Base-by-base conservation (phyloP, 2,113 vertebrate genomes). In the mouse (Mus musculus) region DNA sequence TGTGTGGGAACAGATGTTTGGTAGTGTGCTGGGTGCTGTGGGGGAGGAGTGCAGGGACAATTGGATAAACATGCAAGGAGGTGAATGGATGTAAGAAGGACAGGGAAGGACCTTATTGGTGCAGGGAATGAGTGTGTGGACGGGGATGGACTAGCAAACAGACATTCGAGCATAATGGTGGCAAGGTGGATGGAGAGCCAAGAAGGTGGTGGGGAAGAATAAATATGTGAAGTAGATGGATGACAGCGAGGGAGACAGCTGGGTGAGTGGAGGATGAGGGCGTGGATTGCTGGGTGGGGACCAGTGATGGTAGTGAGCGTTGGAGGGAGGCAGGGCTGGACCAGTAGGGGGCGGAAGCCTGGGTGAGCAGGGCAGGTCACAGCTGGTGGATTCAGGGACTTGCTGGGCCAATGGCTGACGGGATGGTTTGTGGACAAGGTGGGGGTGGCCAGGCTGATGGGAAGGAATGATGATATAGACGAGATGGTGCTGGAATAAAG, bases 91-190 rank as follows among this genome's bases (percentile, higher is more conserved):
- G 22, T 17, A 56, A 56, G 52, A 49, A 46, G 90, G 88, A 6
- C 1, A 3, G 30, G 5, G 1, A 12, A 71, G n/a, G 6, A 81
- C 26, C 52, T 63, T 52, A 0, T 0, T 0, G 22, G n/a, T 7
- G 8, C 7, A 63, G 16, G 11, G 24, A 36, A 20, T 39, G 30
- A 20, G 42, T 26, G 61, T 54, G 11, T 20, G 36, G 30, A 72
- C 42, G 61, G 22, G 1, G 56, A 63, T 30, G 39, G 61, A 36
- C 5, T 24, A 7, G 8, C 14, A 56, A 39, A 4, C 0, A 1
- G 63, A 46, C 19, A 73, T 69, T 42, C 61, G 13, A 19, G 54
- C 13, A 6, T 42, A 13, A 73, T 1, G 82, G 52, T 19, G 8
- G 73, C 4, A 0, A 4, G 65, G 10, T 20, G 46, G 84, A 9